Base-by-base conservation (phyloP, 1,140 invertebrate species). In the Lerema accius region DNA sequence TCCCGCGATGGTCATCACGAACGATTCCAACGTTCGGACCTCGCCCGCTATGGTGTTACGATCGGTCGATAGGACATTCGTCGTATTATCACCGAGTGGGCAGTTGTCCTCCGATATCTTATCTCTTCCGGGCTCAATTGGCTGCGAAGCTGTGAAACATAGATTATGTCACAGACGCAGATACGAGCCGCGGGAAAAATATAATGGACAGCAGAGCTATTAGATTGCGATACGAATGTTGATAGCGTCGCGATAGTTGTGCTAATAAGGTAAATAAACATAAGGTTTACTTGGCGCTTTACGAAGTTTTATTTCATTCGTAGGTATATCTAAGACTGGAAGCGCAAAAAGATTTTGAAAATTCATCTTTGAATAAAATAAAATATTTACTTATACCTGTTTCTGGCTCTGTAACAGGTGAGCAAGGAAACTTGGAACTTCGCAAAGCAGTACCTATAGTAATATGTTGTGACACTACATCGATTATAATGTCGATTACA, bases 31-130 rank as follows among this genome's bases (percentile, higher is more conserved):
- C 19, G 23, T 48, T 46, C 17, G 19, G 6, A 48, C 13, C 39
- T 15, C 39, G 40, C 51, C 40, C 7, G 40, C 32, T 56, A 46
- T 58, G 42, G 53, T 45, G 53, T 45, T 58, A 32, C 39, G 51
- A 55, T 55, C 37, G 50, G 10, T 23, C 37, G 50, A 40, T 42
- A 16, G 53, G 53, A 56, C 53, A 56, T 56, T 56, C 40, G 53
- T 56, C 53, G 53, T 28, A 58, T 58, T 58, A 58, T 46, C 53
- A 16, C 53, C 40, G 53, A 42, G 53, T 58, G 53, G 53, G 53
- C 53, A 58, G 53, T 58, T 58, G 42, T 45, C 53, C 53, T 35
- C 16, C 43, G 55, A 56, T 59, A 59, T 59, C 55, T 59, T 59
- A 59, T 59, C 55, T 46, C 55, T 15, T 37, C 46, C 43, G 55